Evolutionary conservation across 2,888 invertebrate genomes (phyloP), one percentile per base, ranked within the genome.

Genomic region (Polylopha cassiicola): DNA sequence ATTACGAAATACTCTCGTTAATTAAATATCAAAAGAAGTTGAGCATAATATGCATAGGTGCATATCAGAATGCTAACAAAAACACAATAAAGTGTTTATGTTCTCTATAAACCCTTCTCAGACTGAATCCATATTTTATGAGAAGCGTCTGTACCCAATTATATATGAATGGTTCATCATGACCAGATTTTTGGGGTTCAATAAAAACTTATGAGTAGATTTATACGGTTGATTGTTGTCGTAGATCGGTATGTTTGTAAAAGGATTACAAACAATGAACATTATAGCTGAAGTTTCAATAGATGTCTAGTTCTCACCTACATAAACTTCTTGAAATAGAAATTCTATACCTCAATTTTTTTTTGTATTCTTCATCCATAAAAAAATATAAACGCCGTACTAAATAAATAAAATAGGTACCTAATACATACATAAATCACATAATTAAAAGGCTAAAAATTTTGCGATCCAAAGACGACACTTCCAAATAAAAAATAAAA

Each of bases 1-100:
- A n/a, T n/a, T n/a, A n/a, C n/a, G n/a, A n/a, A n/a, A n/a, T n/a
- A n/a, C n/a, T n/a, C n/a, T 29, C n/a, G 15, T 10, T 36, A 41
- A 41, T 41, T 41, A 41, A 24, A n/a, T 6, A 5, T 11, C 39
- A 33, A 31, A 22, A 32, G 6, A 21, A 18, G 8, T 24, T 31
- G 23, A 24, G 41, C 30, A 16, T 53, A 32, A 38, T 37, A 50
- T 54, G 56, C 56, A 65, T 58, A 54, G 37, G 54, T 61, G 64
- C 65, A 69, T 65, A 57, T 63, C 65, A 56, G 51, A 52, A 55
- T 53, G 48, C 61, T 61, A 53, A 77, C 71, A 73, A 74, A 73
- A 78, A 72, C 61, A 74, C 73, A 77, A 79, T 80, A 80, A 82
- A 81, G 68, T 71, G 73, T 84, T 82, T 82, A 81, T 82, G 73